A percentile compares a stretch with the other conserved stretches of the same genome.
Conservation (phyloP, 2,888 invertebrate species). For the Ectobius pallidus region DNA sequence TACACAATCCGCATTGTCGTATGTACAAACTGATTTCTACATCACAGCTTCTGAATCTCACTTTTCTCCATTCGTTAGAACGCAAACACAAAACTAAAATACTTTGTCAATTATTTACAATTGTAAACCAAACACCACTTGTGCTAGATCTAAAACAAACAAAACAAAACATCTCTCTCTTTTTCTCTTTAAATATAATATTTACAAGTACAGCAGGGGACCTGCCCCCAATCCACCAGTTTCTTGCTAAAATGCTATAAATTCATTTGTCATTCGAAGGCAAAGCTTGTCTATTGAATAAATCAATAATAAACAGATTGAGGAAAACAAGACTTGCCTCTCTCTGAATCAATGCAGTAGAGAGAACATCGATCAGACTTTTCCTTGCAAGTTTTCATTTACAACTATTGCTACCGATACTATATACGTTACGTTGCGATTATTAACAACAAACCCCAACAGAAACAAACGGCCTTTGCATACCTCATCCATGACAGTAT, state of each 20-base stretch:
- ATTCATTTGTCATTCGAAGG: conserved; percentile 27
- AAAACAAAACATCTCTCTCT: conserved; percentile 13
- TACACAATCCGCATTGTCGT: too few species aligned
- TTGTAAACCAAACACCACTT: conserved; percentile 9
- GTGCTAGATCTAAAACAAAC: too few species aligned
- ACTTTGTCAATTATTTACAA: neutral
- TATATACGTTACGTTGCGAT: too few species aligned
- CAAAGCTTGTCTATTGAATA: conserved; percentile 25
- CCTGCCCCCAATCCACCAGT: conserved; percentile 19
- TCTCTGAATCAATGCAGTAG: neutral
- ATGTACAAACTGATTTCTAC: too few species aligned
- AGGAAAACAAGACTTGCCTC: neutral
- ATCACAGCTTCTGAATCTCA: conserved; percentile 39
- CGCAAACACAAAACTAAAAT: neutral
- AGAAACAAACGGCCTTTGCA: neutral
- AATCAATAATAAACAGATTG: neutral
- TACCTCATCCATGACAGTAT: too few species aligned
- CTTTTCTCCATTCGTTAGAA: conserved; percentile 26
- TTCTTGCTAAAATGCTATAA: conserved; percentile 15
- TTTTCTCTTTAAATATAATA: conserved; percentile 20
- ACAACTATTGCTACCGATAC: neutral
- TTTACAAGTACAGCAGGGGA: conserved; percentile 23
- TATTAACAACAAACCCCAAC: too few species aligned
- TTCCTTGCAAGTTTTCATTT: too few species aligned
- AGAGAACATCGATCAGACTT: conserved; percentile 9